Base-by-base conservation (phyloP, 2,888 invertebrate genomes). In the Polietes domitor region DNA sequence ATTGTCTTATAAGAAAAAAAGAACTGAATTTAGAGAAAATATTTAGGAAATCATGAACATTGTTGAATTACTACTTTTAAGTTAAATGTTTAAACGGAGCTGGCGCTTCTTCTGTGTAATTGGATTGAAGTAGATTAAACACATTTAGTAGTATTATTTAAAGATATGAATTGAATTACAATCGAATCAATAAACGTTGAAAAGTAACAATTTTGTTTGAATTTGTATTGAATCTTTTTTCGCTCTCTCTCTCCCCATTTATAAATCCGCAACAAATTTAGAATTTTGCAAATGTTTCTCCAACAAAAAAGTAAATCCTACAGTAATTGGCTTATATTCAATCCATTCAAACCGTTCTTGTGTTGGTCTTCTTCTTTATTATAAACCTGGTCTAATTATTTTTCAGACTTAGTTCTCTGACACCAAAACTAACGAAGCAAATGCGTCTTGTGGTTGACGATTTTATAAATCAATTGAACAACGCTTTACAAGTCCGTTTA, bases 371-470 rank as follows among this genome's bases (percentile, higher is more conserved):
- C 21, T 68, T 68, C 2, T 82, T 83, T 88, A 5, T 61, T 41
- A 21, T 68, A 68, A 19, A 24, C 24, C 17, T 58, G 12, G 15
- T 43, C 24, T n/a, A 10, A 61, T 12, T 24, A 21, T 41, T 43
- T 68, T 68, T 65, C 73, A 92, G 92, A 87, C 88, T 92, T 10
- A 87, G 90, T 70, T 88, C 89, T 12, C 74, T 91, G 1, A 92
- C 92, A 6, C 92, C 92, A 6, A 89, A 90, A 74, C 83, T 92
- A 50, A 91, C 90, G 21, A 90, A 89, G 70, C 92, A 91, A 82
- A 87, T 92, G 83, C 93, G 93, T 89, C 93, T 94, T 87, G 88
- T 95, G 86, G 93, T 94, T 85, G 93, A 94, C 89, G 94, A 94
- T 86, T 92, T 95, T 63, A 91, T 95, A 87, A 93, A 94, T 37